Evolutionary conservation across 2,113 vertebrate species (phyloP), one percentile per base, ranked within the genome.

Genomic region (Leucoraja erinaceus): DNA sequence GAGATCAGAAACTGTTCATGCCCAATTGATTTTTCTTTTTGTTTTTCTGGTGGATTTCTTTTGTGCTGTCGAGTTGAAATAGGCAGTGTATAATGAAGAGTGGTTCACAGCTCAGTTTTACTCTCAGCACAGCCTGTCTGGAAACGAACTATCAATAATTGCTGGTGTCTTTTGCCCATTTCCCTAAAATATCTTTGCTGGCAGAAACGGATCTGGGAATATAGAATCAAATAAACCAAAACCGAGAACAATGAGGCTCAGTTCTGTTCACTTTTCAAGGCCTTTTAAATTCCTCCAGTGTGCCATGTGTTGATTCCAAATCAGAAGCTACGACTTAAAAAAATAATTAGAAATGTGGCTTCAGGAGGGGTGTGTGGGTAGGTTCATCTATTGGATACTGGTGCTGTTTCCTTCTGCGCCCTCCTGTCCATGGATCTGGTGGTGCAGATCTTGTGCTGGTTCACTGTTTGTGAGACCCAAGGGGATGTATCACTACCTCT

Each of bases 141-240:
- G 33, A 10, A 54, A 54, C 90, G 47, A 74, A 28, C 66, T 54
- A 72, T 11, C 3, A 0, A 63, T 28, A 25, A 38, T 72, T 91
- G 33, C 38, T 47, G 68, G 38, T 12, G 31, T 31, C 90, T 54
- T 91, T 18, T 25, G 7, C 66, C 90, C 22, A 20, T 72, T 54
- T 91, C 8, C 66, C 81, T 16, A 72, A 47, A 66, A 88, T 88
- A n/a, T n/a, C 83, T 63, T 88, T 88, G 38, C 38, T 47, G 59
- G 31, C 28, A 14, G 47, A 66, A 18, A 90, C 66, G 9, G 88
- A 91, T 72, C 66, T 74, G 70, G 68, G 38, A 54, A 72, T 68
- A 91, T 91, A 72, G 88, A 72, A 91, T 91, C 38, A 66, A 70
- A 72, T 11, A 72, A 72, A 38, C 31, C 88, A 68, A 38, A 91